A percentile compares a stretch with the other conserved stretches of the same genome.
These are phyloP conservation scores for Spilosoma lubricipeda DNA, from an alignment of 2,888 invertebrate species.

Conservation along the genomic window DNA sequence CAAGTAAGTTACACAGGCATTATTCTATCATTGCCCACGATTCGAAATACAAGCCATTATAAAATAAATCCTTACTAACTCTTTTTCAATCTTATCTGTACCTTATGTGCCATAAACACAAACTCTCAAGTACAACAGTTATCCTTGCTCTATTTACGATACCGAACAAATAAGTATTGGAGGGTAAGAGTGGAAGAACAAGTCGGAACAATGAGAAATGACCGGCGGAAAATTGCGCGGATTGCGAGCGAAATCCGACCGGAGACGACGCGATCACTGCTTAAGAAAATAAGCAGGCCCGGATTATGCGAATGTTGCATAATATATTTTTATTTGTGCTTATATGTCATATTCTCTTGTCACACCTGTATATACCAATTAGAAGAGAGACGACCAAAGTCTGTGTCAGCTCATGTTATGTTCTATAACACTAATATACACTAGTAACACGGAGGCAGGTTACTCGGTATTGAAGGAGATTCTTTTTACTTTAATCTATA, in stretches of 20 bases:
- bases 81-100: constrained; percentile 48
- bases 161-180: constrained; percentile 70
- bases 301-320: constrained; percentile 48
- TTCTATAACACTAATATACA: too few relatives aligned
- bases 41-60: constrained; percentile 54
- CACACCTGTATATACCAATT: neutral
- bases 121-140: constrained; percentile 57
- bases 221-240: constrained; percentile 84
- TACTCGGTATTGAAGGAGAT: neutral
- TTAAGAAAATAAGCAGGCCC: constrained; percentile 61
- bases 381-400: neutral
- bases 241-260: constrained; percentile 72
- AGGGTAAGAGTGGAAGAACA: constrained; percentile 52
- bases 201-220: constrained; percentile 84
- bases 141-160: constrained; percentile 68
- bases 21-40: constrained; percentile 9
- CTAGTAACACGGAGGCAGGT: neutral
- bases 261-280: constrained; percentile 66
- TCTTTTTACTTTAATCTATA: too few relatives aligned
- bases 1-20: neutral
- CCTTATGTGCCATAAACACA: constrained; percentile 64
- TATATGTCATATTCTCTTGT: neutral
- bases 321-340: neutral
- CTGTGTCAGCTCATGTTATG: neutral
- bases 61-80: constrained; percentile 43